phyloP scores from a whole-genome alignment of 1,140 invertebrate genomes.

The Orchestia grillus region DNA sequence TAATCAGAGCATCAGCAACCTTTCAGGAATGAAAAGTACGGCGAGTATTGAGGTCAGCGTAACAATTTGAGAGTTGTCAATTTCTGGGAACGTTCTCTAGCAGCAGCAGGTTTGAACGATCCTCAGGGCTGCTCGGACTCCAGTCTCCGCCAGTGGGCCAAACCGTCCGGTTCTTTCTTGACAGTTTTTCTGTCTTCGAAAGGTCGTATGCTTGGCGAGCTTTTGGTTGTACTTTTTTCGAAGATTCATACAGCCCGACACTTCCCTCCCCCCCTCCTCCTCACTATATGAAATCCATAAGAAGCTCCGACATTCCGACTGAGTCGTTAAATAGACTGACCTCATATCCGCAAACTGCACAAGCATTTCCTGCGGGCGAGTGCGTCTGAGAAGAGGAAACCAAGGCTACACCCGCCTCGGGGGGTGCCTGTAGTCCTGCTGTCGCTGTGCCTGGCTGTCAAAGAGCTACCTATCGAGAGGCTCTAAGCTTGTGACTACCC shows the following conservation, averaged over 20 bases:
- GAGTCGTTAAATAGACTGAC: neutral
- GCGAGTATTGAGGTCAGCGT: neutral
- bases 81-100: neutral
- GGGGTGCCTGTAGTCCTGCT: neutral
- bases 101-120: neutral
- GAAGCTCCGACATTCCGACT: neutral
- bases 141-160: neutral
- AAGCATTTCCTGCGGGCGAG: neutral
- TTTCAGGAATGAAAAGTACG: neutral
- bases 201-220: neutral
- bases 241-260: neutral
- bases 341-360: neutral
- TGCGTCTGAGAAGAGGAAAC: neutral
- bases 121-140: neutral
- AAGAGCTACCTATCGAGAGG: too few relatives aligned
- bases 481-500: too few relatives aligned
- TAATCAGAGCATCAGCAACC: neutral
- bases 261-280: too few relatives aligned
- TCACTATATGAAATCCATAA: neutral
- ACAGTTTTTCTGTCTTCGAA: neutral
- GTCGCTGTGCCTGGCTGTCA: neutral
- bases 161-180: neutral
- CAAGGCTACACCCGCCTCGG: neutral
- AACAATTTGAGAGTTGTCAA: constrained; percentile 1
- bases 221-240: neutral